Evolutionary conservation across 2,113 vertebrate species (phyloP), one percentile per base, ranked within the genome.

Genomic region (Thomomys bottae): DNA sequence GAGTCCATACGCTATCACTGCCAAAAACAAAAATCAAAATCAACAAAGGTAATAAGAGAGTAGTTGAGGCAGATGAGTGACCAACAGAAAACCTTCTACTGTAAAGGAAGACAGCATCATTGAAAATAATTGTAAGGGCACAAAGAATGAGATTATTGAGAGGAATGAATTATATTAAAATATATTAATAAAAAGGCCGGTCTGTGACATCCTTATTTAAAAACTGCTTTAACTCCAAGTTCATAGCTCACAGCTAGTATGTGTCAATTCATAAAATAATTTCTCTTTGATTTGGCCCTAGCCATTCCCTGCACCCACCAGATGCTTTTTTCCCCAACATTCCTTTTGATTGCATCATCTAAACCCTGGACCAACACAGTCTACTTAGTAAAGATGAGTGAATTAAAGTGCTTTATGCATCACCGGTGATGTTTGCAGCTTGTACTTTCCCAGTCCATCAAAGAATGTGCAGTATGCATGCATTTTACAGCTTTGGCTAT

Each of bases 371-470:
- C 64, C 71, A 84, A 81, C 70, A 70, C 14, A 85, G 68, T 45
- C 95, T 81, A 78, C 72, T 87, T 87, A 94, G 77, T 94, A 67
- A 40, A 92, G 77, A 75, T 93, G 79, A 75, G 84, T 68, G 93
- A 96, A 95, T 96, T 95, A 96, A 92, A 86, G 63, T 64, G 76
- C 20, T 45, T 84, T 87, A 91, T 61, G 95, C 73, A 38, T 78
- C 49, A 81, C 93, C 67, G 28, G 26, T 4, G 68, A 77, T 59
- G 70, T n/a, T 95, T 59, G 89, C 81, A 67, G 70, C 63, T 63
- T 86, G 49, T 21, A 2, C 36, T 84, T 78, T 45, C 40, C 49
- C 38, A 17, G n/a, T 93, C 92, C 92, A 95, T 96, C 95, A 96
- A 95, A 94, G 72, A 79, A 59, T 88, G 54, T 94, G 83, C 93